These are phyloP conservation scores for Chrysogorgia sp. DNA, from an alignment of 92 coral and sea anemone species.

Conservation along the genomic window DNA sequence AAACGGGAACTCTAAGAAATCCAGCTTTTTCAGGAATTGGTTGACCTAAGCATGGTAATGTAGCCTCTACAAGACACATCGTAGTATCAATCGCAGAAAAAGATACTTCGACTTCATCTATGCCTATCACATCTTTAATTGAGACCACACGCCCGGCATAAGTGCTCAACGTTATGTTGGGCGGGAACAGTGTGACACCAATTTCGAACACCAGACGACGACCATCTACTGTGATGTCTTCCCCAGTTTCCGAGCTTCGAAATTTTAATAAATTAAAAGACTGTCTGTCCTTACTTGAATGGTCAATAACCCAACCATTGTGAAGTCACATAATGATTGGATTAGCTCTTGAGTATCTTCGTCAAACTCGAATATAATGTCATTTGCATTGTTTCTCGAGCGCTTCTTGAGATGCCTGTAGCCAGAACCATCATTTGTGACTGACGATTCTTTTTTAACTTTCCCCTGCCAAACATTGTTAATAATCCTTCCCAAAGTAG, in stretches of 20 bases:
- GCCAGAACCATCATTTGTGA: no score
- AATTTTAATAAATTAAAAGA: not conserved
- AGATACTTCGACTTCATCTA: not conserved
- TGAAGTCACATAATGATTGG: not conserved
- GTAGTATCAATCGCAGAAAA: not conserved
- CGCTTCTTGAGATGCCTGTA: no score
- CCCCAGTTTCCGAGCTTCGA: not conserved
- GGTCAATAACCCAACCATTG: not conserved
- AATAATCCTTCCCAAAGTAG: not conserved
- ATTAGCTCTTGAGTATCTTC: not conserved
- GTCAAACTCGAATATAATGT: not conserved
- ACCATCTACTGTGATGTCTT: constrained; percentile 1
- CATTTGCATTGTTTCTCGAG: not conserved
- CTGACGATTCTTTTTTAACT: not conserved
- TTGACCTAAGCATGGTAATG: constrained; percentile 32
- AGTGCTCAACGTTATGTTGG: constrained; percentile 16
- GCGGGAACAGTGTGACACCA: constrained; percentile 7
- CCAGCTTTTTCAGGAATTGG: not conserved
- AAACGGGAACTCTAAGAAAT: constrained; percentile 16
- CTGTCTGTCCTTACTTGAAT: not conserved
- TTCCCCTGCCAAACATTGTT: not conserved
- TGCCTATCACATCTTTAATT: constrained; percentile 5
- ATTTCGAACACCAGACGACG: constrained; percentile 10
- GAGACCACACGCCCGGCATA: constrained; percentile 11
- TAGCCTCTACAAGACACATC: constrained; percentile 17